phyloP scores from a whole-genome alignment of 2,113 vertebrate genomes.

The Leptobrachium ailaonicum region DNA sequence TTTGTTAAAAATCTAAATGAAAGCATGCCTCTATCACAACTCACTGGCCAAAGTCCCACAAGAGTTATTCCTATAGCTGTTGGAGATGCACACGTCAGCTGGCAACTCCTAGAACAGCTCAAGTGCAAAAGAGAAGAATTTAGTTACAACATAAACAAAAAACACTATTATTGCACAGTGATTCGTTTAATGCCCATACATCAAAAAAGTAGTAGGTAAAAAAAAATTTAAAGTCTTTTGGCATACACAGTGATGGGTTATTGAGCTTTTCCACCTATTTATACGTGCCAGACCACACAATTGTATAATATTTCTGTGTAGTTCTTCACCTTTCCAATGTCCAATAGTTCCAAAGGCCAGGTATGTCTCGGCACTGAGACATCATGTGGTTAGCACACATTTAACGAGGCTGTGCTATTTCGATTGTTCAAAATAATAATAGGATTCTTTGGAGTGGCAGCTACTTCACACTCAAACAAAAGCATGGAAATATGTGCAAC shows the following conservation, averaged over 20 bases:
- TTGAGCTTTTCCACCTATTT: slow-evolving; percentile 16
- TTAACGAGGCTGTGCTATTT: neutral
- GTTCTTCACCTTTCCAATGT: neutral
- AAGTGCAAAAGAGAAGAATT: slow-evolving; percentile 39
- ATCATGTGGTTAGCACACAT: slow-evolving; percentile 8
- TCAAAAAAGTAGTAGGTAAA: slow-evolving; percentile 23
- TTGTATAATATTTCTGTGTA: neutral
- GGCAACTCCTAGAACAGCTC: slow-evolving; percentile 1
- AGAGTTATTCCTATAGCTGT: neutral
- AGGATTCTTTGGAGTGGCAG: slow-evolving; percentile 34
- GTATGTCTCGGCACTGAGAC: neutral
- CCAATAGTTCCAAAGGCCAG: neutral
- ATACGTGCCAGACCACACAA: neutral
- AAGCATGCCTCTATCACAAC: slow-evolving; percentile 11
- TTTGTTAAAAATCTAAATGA: neutral
- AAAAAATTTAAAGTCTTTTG: slow-evolving; percentile 11
- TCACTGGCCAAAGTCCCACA: slow-evolving; percentile 39
- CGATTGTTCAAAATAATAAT: slow-evolving; percentile 23
- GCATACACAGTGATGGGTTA: slow-evolving; percentile 28
- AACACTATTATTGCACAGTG: slow-evolving; percentile 25
- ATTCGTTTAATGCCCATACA: slow-evolving; percentile 18
- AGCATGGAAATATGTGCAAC: neutral
- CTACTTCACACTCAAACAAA: slow-evolving; percentile 17
- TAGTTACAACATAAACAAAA: neutral
- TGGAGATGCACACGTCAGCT: neutral